Base-by-base conservation (phyloP, 2,888 invertebrate species). In the Sphaerophoria taeniata region DNA sequence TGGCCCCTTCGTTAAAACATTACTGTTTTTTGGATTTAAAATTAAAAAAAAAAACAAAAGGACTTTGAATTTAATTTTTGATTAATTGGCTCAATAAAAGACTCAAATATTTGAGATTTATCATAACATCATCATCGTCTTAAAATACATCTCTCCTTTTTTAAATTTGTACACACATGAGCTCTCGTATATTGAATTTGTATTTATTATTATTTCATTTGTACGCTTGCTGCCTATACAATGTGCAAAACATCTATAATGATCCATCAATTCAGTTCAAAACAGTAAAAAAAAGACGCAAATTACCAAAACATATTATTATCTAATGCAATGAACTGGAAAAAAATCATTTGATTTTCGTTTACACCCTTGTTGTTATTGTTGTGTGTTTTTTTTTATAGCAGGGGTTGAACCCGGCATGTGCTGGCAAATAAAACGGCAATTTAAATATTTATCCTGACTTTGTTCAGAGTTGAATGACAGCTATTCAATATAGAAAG, bases 401-500 rank as follows among this genome's bases (percentile, higher is more conserved):
- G n/a, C n/a, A n/a, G n/a, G n/a, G n/a, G n/a, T n/a, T n/a, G n/a
- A n/a, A n/a, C n/a, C n/a, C n/a, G n/a, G n/a, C 9, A 33, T 14
- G 11, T 47, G 34, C 12, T 24, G 0, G 1, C 36, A 39, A 11
- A 43, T n/a, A 45, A 45, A 9, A 55, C 4, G 33, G 39, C 24
- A 14, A 60, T 60, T 36, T 60, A 60, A 60, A 60, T 36, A 36
- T 53, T 39, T 53, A 39, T 53, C 34, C 53, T 39, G 36, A 24
- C n/a, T 36, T 47, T 51, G 11, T 39, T 39, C 16, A 24, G n/a
- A 12, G n/a, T 67, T 67, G 67, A 67, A 24, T 67, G 67, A 39
- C 67, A 11, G 67, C 39, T 67, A 24, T 67, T 67, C 67, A 53
- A 67, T 67, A 53, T 39, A 53, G n/a, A n/a, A n/a, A n/a, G n/a